Evolutionary conservation across 2,888 invertebrate genomes (phyloP).

Genomic region (Plusia festucae): DNA sequence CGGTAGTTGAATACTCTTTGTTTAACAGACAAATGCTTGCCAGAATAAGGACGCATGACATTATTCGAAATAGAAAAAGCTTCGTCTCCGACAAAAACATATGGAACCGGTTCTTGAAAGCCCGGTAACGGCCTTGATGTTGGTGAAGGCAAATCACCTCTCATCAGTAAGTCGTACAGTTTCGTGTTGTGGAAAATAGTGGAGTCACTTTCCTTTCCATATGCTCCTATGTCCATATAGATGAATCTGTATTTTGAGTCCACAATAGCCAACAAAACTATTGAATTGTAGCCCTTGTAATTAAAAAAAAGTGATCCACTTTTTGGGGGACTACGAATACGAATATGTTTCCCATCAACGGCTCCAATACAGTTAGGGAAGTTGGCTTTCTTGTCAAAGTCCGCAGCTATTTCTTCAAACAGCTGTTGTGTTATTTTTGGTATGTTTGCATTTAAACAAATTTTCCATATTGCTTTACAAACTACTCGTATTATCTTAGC

Average conservation of each 20-base stretch:
- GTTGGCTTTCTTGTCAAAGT: conserved; percentile 47
- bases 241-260: conserved; percentile 15
- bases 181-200: conserved; percentile 38
- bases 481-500: no score
- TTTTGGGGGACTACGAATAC: conserved; percentile 31
- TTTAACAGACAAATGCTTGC: no score
- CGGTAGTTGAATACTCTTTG: no score
- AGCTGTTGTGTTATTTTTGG: conserved; percentile 43
- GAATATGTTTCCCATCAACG: conserved; percentile 53
- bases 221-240: conserved; percentile 46
- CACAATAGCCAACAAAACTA: conserved; percentile 41
- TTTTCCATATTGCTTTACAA: no score
- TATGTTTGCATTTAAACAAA: no score
- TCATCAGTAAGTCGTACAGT: conserved; percentile 30
- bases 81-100: conserved; percentile 7
- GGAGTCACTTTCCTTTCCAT: conserved; percentile 48
- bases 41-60: no score
- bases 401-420: conserved; percentile 37
- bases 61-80: no score
- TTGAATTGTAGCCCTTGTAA: conserved; percentile 49
- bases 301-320: conserved; percentile 52
- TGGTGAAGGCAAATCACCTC: conserved; percentile 35
- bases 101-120: no score
- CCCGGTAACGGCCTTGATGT: conserved; percentile 19
- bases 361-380: conserved; percentile 53